Base-by-base conservation (phyloP, 2,888 invertebrate genomes). In the Esperia sulphurella region DNA sequence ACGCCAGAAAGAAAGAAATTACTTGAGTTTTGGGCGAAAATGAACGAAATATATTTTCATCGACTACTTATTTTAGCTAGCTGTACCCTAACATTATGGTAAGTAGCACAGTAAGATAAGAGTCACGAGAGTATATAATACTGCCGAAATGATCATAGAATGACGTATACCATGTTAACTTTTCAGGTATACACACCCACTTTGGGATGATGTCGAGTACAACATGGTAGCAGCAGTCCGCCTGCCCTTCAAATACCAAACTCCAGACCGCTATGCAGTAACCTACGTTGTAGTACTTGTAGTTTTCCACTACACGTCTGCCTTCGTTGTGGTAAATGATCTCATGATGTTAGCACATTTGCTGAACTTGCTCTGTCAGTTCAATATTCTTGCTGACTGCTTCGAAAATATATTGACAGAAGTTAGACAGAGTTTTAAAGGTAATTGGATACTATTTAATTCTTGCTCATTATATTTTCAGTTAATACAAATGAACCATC, bases 161-260 rank as follows among this genome's bases (percentile, higher is more conserved):
- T n/a, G n/a, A n/a, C n/a, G n/a, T n/a, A n/a, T n/a, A n/a, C n/a
- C n/a, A n/a, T 21, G 3, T 38, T 13, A 46, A 31, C 37, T 45
- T 76, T 74, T 8, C 64, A 86, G 86, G 86, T 75, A 72, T 44
- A 55, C 72, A 9, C 83, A 68, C 33, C 85, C 84, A 1, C 46
- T 84, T 37, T 38, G 83, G n/a, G 87, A 86, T 21, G 83, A 83
- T 7, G 33, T 83, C 3, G 82, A 84, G 0, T 85, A 83, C 61
- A 86, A 87, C 49, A 52, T 86, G 2, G 70, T 78, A 42, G 71
- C 79, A 0, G 65, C 69, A 0, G 54, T 83, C 0, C 67, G 67
- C 3, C 43, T 84, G 0, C 85, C 85, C 0, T 79, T 74, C 48
- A 48, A 66, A 43, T 82, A 78, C 63, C 52, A 57, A 41, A 68